Percentiles rank a stretch among this genome's conserved stretches.
Conservation (phyloP, 2,888 invertebrate species). For the Pyrrhia umbra region DNA sequence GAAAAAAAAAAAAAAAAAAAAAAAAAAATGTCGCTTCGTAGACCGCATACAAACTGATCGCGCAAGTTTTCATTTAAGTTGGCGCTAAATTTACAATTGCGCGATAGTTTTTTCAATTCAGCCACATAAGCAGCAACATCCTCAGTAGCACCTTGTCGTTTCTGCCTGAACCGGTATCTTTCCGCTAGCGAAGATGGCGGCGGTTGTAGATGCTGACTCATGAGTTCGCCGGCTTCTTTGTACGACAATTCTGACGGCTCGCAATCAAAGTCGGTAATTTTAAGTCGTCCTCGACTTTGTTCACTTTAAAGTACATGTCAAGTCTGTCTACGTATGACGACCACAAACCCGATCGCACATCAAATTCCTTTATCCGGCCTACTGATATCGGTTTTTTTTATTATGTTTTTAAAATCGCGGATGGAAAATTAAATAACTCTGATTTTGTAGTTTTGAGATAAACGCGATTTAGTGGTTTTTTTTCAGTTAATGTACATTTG, state of each 20-base stretch:
- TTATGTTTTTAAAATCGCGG: too few relatives aligned
- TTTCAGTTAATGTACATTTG: too few relatives aligned
- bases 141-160: background rate
- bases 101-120: conserved; percentile 22
- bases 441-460: too few relatives aligned
- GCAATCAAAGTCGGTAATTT: conserved; percentile 52
- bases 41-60: conserved; percentile 38
- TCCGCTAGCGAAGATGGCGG: conserved; percentile 21
- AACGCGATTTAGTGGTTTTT: too few relatives aligned
- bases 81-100: conserved; percentile 19
- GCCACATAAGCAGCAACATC: conserved; percentile 6
- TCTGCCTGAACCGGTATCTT: conserved; percentile 22
- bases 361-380: conserved; percentile 1
- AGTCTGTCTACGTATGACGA: conserved; percentile 43
- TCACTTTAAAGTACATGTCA: conserved; percentile 49
- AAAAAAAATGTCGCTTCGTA: conserved; percentile 37
- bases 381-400: conserved; percentile 19
- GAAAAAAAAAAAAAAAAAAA: too few relatives aligned
- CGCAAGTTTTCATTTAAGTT: conserved; percentile 27
- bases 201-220: conserved; percentile 3
- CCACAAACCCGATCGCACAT: conserved; percentile 27
- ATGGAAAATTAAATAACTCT: too few relatives aligned
- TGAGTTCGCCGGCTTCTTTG: conserved; percentile 5
- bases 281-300: conserved; percentile 32
- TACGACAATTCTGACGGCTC: conserved; percentile 27